Evolutionary conservation across 2,113 vertebrate species (phyloP).

Genomic region (Rhinoptilus africanus): DNA sequence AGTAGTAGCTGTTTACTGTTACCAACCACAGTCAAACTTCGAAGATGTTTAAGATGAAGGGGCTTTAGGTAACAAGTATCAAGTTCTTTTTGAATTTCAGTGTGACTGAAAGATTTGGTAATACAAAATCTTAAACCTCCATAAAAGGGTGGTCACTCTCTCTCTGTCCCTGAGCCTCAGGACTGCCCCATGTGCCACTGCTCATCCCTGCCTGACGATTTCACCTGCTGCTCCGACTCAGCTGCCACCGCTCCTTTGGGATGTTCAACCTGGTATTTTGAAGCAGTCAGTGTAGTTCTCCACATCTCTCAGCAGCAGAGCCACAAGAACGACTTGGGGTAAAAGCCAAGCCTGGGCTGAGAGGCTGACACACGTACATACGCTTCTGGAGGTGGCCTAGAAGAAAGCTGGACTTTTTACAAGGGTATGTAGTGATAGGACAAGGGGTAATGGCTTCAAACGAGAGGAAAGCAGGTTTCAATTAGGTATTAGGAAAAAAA

Average conservation of each 20-base stretch:
- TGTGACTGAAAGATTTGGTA: too few species aligned
- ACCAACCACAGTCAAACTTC: not conserved
- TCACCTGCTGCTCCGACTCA: not conserved
- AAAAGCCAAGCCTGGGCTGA: not conserved
- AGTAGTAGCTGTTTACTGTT: not conserved
- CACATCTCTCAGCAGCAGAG: not conserved
- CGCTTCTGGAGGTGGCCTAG: not conserved
- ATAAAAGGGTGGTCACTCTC: accelerated
- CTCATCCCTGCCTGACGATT: not conserved
- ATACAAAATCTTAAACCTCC: not conserved
- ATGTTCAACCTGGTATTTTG: not conserved
- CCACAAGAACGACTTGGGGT: not conserved
- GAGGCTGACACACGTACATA: not conserved
- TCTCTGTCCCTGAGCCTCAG: too few species aligned
- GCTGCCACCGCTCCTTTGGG: not conserved
- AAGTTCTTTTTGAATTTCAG: not conserved
- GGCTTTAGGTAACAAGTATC: not conserved
- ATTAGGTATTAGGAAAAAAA: not conserved
- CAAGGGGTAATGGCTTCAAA: not conserved
- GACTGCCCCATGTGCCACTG: too few species aligned
- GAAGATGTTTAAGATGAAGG: not conserved
- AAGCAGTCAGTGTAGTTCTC: not conserved
- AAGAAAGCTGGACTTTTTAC: not conserved
- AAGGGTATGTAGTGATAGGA: not conserved
- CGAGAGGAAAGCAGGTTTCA: not conserved